phyloP scores from a whole-genome alignment of 2,113 vertebrate genomes.

The Sander lucioperca region DNA sequence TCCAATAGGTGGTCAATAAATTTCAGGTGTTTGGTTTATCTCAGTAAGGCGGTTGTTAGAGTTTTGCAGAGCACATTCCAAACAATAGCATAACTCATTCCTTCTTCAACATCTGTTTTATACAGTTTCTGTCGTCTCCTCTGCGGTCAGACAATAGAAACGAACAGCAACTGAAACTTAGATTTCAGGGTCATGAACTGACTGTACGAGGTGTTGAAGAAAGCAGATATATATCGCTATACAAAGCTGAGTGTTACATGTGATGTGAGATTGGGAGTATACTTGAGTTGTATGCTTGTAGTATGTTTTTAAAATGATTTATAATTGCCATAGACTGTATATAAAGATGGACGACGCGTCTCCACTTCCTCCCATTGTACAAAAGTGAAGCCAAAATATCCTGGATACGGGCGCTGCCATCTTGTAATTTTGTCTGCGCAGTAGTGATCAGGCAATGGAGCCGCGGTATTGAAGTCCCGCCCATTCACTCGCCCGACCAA shows the following conservation, averaged over 20 bases:
- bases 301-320: neutral
- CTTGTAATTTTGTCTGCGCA: too few species aligned
- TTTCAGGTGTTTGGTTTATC: conserved; percentile 57
- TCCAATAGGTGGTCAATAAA: conserved; percentile 57
- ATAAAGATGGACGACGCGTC: too few species aligned
- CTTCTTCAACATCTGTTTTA: conserved; percentile 40
- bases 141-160: conserved; percentile 35
- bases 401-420: too few species aligned
- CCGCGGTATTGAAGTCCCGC: too few species aligned
- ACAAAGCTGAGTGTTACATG: neutral
- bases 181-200: conserved; percentile 37
- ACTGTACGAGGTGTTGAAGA: neutral
- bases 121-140: conserved; percentile 16
- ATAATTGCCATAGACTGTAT: too few species aligned
- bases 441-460: too few species aligned
- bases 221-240: neutral
- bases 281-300: neutral
- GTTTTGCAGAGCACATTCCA: conserved; percentile 33
- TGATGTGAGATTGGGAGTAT: neutral
- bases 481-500: too few species aligned
- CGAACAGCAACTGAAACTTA: conserved; percentile 4
- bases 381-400: too few species aligned
- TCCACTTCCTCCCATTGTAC: too few species aligned
- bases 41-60: conserved; percentile 49
- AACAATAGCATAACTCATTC: conserved; percentile 44